Evolutionary conservation across 2,797 vertebrate species (phyloP), one percentile per base, ranked within the genome.

Genomic region (Cygnus olor): DNA sequence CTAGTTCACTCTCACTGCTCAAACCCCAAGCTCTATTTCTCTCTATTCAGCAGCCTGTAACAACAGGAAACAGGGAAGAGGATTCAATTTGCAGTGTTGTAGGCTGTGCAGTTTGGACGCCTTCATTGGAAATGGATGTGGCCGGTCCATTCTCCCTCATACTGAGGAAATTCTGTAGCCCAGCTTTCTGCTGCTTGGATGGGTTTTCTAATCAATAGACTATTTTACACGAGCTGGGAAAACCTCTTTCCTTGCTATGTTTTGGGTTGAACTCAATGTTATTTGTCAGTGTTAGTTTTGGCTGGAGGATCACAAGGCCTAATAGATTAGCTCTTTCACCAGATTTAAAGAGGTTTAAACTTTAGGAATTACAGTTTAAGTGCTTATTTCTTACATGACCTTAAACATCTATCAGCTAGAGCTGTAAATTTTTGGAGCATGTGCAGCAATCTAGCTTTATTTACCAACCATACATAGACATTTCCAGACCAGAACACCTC

Each of bases 321-420:
- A 92, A 92, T 68, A 25, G 32, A 91, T 88, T 91, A 78, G 36
- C 19, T 65, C 64, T 88, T 83, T 61, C 54, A 54, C 68, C 34
- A 68, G 80, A 89, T 78, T 85, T 83, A 88, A 83, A 84, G 82
- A 88, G 47, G 28, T 71, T 78, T 85, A 89, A 93, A 85, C 76
- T 71, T 78, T 6, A 71, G 79, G 90, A 93, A 85, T 83, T 83
- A 78, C 80, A 78, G 80, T 68, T 94, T 79, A 94, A 83, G 65
- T 74, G 57, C 34, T 54, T 88, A 57, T n/a, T 83, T 92, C 77
- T 84, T 84, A 78, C 28, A 76, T 34, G 79, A 88, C 72, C 88
- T 89, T 89, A 74, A 36, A 12, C n/a, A 89, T 82, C 40, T 74
- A 38, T 64, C 69, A 92, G 79, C 13, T 61, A 87, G 47, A 88